phyloP scores from a whole-genome alignment of 2,797 vertebrate species.

The Hemitrygon akajei region DNA sequence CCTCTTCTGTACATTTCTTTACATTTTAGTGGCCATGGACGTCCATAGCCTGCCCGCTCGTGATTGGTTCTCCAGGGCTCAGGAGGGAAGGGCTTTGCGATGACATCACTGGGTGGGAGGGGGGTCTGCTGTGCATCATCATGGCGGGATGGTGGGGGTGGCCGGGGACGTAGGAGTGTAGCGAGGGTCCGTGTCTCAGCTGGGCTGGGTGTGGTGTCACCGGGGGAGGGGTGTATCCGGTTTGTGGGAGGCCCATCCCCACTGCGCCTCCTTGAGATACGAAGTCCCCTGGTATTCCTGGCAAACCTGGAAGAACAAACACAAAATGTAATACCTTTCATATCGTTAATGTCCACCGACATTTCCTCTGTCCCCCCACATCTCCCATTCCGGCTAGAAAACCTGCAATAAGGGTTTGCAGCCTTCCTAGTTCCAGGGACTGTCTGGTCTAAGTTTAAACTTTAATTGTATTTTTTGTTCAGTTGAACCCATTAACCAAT shows the following conservation, averaged over 20 bases:
- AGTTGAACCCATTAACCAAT: neutral
- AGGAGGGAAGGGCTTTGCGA: slow-evolving; percentile 81
- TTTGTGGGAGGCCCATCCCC: slow-evolving; percentile 94
- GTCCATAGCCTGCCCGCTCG: slow-evolving; percentile 85
- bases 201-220: slow-evolving; percentile 81
- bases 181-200: slow-evolving; percentile 76
- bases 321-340: neutral
- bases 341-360: neutral
- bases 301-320: slow-evolving; percentile 70
- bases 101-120: slow-evolving; percentile 80
- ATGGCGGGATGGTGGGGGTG: slow-evolving; percentile 81
- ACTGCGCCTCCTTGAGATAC: slow-evolving; percentile 95
- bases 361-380: no score
- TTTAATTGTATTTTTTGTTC: neutral
- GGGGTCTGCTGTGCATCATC: slow-evolving; percentile 92
- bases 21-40: slow-evolving; percentile 87
- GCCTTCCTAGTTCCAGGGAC: no score
- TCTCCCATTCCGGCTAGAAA: no score
- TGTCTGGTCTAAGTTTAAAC: neutral
- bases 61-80: slow-evolving; percentile 79
- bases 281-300: slow-evolving; percentile 89
- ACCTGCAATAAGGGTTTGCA: no score
- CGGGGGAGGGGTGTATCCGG: slow-evolving; percentile 80
- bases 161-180: slow-evolving; percentile 77
- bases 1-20: slow-evolving; percentile 67